Percentiles rank a stretch among this genome's conserved stretches.
Conservation (phyloP, 2,888 invertebrate species). For the Busseola fusca region DNA sequence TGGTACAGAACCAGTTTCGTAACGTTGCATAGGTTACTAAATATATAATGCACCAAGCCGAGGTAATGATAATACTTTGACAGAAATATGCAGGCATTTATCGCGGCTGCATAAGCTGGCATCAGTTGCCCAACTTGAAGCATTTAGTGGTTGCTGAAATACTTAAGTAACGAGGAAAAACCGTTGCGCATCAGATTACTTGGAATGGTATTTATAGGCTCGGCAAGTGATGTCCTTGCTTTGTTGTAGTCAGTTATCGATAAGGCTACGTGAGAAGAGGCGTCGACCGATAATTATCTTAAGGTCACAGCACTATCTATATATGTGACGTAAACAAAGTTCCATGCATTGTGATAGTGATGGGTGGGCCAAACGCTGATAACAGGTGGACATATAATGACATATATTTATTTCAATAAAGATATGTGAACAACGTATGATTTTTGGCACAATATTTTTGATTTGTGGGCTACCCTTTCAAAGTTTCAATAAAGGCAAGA, state of each 20-base stretch:
- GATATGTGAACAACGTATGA: neutral
- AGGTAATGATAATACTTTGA: conserved; percentile 60
- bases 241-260: conserved; percentile 78
- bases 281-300: conserved; percentile 88
- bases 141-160: conserved; percentile 46
- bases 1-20: conserved; percentile 53
- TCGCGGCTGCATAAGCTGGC: conserved; percentile 41
- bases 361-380: conserved; percentile 58
- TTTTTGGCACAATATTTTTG: conserved; percentile 2
- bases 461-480: neutral
- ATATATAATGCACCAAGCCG: conserved; percentile 51
- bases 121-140: conserved; percentile 49
- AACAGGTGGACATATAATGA: conserved; percentile 70
- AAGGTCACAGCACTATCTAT: conserved; percentile 85
- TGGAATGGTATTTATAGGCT: conserved; percentile 57
- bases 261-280: conserved; percentile 78
- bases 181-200: conserved; percentile 43
- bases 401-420: conserved; percentile 35
- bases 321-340: conserved; percentile 76
- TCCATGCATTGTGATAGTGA: conserved; percentile 75
- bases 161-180: conserved; percentile 57
- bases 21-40: conserved; percentile 54
- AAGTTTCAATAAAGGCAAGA: neutral
- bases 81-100: conserved; percentile 58
- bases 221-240: conserved; percentile 80